These are phyloP conservation scores for Neolamprologus devosi DNA, from an alignment of 2,113 vertebrate genomes.

Conservation along the genomic window DNA sequence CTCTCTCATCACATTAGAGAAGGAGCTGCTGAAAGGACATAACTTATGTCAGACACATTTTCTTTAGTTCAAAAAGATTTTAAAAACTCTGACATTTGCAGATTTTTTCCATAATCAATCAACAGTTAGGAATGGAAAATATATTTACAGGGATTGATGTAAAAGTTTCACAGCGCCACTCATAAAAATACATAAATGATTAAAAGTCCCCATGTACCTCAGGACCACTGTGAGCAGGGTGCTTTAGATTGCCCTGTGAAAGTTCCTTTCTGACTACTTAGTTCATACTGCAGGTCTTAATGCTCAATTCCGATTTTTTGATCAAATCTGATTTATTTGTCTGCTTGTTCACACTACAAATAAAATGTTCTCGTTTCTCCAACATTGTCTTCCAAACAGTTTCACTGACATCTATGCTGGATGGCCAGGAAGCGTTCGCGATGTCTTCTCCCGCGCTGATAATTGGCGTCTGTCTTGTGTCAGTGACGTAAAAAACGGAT, in stretches of 20 bases:
- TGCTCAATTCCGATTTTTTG: background rate
- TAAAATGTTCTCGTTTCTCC: background rate
- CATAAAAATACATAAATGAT: background rate
- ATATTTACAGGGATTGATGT: background rate
- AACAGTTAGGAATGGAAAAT: background rate
- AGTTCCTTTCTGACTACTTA: background rate
- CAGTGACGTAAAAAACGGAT: background rate
- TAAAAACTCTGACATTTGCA: background rate
- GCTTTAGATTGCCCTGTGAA: background rate
- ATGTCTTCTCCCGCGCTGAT: background rate
- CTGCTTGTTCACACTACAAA: background rate
- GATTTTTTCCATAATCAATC: background rate
- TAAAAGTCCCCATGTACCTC: background rate
- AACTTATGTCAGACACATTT: background rate
- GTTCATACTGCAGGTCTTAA: background rate
- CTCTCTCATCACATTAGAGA: background rate
- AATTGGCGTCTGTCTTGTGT: background rate
- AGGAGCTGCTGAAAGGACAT: background rate
- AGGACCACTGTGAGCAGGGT: background rate
- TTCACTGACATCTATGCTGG: background rate
- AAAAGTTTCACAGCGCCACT: background rate
- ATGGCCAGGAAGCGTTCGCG: background rate
- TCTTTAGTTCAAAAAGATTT: background rate
- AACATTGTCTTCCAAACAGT: background rate
- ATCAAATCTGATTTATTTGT: background rate